Base-by-base conservation (phyloP, 2,888 invertebrate genomes). In the Nysson spinosus region DNA sequence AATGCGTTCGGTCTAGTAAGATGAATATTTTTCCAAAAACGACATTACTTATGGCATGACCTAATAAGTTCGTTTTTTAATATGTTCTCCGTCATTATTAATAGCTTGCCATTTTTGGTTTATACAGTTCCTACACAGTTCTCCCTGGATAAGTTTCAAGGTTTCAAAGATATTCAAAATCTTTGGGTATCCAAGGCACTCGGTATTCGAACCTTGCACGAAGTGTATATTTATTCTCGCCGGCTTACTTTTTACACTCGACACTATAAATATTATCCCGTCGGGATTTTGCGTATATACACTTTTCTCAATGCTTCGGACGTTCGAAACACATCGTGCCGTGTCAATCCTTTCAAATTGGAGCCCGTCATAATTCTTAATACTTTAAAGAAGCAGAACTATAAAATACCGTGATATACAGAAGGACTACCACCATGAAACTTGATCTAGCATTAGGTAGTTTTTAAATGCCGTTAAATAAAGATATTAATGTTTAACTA, bases 261-360 rank as follows among this genome's bases (percentile, higher is more conserved):
- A 46, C 51, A 54, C 60, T 69, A 46, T 74, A 74, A 74, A 74
- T 73, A 74, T 74, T 74, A 74, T 74, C 54, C 28, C 57, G 46
- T 40, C 49, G 17, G 35, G 55, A 54, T 71, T n/a, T 65, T 35
- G 64, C 57, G 51, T 73, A 58, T 62, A 62, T 42, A 70, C 62
- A 60, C 54, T 65, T 63, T 61, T n/a, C 51, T 54, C 44, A 37
- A 26, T 46, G 44, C 47, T 24, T 44, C 54, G n/a, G 50, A 56
- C 50, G 73, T 50, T 73, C 46, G 44, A 56, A 49, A 50, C 32
- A 42, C 54, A 57, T 28, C 52, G 26, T 35, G 17, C 17, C 40
- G 26, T 14, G 20, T 34, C 34, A 30, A 51, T 55, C 49, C 58
- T 49, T 19, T 51, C 22, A 40, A n/a, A 49, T 42, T n/a, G 43